These are phyloP conservation scores for Zaprionus obscuricornis DNA, from an alignment of 2,888 invertebrate genomes.

Conservation along the genomic window DNA sequence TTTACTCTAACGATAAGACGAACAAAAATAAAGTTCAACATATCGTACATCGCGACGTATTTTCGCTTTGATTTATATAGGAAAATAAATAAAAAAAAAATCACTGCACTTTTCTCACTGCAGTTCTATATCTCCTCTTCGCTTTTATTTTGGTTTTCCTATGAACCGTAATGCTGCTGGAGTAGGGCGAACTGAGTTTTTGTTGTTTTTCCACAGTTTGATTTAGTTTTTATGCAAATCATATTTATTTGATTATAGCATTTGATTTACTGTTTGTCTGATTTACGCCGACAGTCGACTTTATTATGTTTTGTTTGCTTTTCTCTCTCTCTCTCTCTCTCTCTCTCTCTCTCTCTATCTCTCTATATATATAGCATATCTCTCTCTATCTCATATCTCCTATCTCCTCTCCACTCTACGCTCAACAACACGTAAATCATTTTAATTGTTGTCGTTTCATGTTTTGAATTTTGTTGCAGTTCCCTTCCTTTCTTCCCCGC, in stretches of 20 bases:
- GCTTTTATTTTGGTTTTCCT: neutral
- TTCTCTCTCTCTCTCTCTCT: neutral
- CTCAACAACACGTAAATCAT: constrained; percentile 74
- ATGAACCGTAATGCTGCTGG: neutral
- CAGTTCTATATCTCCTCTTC: constrained; percentile 19
- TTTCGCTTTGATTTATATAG: constrained; percentile 55
- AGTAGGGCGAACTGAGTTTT: constrained; percentile 6
- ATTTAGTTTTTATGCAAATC: constrained; percentile 76
- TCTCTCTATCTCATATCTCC: constrained; percentile 30
- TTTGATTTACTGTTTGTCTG: constrained; percentile 69
- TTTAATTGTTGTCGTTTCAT: constrained; percentile 77
- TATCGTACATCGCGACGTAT: constrained; percentile 40
- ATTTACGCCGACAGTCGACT: constrained; percentile 69
- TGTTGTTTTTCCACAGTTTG: constrained; percentile 41
- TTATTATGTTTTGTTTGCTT: constrained; percentile 53
- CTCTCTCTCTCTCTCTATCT: constrained; percentile 40
- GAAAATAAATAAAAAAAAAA: no score
- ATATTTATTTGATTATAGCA: constrained; percentile 71
- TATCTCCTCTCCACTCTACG: constrained; percentile 35
- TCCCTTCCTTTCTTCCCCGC: constrained; percentile 9
- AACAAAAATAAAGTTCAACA: no score
- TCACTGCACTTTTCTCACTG: constrained; percentile 16
- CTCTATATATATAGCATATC: constrained; percentile 20
- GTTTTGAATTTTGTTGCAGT: constrained; percentile 53
- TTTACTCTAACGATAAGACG: constrained; percentile 20